Evolutionary conservation across 2,888 invertebrate genomes (phyloP), one percentile per base, ranked within the genome.

Genomic region (Drosophila subquinaria): DNA sequence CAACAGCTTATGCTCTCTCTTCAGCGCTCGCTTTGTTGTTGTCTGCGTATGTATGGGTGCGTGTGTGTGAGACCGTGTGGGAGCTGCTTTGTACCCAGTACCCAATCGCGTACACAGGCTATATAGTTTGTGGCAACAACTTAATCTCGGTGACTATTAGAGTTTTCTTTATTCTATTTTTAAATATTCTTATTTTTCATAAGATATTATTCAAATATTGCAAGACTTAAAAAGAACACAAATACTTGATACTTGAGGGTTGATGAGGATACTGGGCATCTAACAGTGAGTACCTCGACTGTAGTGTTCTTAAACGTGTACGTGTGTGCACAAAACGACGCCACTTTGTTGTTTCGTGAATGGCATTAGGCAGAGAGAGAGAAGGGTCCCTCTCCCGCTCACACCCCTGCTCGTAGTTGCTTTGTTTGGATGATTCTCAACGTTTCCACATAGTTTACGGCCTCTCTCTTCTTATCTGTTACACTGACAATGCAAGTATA

Each of bases 391-490:
- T 20, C 42, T 50, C 45, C 33, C 36, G 35, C 51, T 45, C 40
- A 23, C 45, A 48, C 6, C n/a, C 36, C 50, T n/a, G 42, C 50
- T 53, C 36, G 23, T 52, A 42, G 45, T 52, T 17, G 67, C 67
- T 67, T 75, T 69, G 74, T 69, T 66, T 66, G 62, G 33, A 9
- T 72, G 36, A 48, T 35, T 20, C 27, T 40, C 42, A 40, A 43
- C 62, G 57, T 50, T 64, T 48, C 59, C 55, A 59, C 66, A 70
- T 36, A 61, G 47, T 50, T 62, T 48, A 63, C 23, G 59, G 53
- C 40, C 75, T 79, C 48, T 72, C 38, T 15, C 15, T 43, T 27
- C 27, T 65, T 59, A 50, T 60, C 51, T 55, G 27, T 33, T 40
- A 56, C 38, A 56, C 48, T 13, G 30, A 23, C 38, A 48, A 47